Percentiles rank a stretch among this genome's conserved stretches.
Evolutionary conservation across 2,113 vertebrate species (phyloP).

Genomic region (Nanger granti): DNA sequence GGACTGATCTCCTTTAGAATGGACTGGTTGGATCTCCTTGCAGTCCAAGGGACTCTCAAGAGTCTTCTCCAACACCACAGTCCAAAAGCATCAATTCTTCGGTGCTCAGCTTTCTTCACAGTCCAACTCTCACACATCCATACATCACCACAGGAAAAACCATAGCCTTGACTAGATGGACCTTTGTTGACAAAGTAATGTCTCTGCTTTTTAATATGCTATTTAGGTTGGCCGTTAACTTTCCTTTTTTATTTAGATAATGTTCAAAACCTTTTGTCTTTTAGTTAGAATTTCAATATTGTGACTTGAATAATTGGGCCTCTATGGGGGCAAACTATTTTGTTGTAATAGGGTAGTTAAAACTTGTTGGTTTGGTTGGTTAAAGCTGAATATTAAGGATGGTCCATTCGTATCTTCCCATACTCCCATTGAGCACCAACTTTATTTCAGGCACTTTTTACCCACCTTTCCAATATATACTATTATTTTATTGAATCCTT

Average conservation of each 20-base stretch:
- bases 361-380: neutral
- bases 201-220: no score
- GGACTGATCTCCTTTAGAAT: no score
- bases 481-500: slow-evolving; percentile 29
- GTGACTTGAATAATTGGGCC: neutral
- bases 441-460: neutral
- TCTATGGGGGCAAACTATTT: neutral
- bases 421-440: neutral
- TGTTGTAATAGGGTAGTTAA: neutral
- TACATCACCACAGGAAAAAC: no score
- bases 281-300: neutral
- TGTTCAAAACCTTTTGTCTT: slow-evolving; percentile 12
- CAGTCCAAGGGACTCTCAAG: no score
- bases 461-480: neutral
- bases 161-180: no score
- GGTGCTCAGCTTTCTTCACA: no score
- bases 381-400: neutral
- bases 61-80: no score
- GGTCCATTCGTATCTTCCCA: neutral
- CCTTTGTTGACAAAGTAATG: no score
- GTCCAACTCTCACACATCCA: no score
- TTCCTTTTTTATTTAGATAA: neutral
- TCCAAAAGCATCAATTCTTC: no score
- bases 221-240: no score
- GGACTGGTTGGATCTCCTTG: no score